A percentile compares a stretch with the other conserved stretches of the same genome.
These are phyloP conservation scores for Batillaria attramentaria DNA, from an alignment of 1,140 invertebrate genomes.

Conservation along the genomic window DNA sequence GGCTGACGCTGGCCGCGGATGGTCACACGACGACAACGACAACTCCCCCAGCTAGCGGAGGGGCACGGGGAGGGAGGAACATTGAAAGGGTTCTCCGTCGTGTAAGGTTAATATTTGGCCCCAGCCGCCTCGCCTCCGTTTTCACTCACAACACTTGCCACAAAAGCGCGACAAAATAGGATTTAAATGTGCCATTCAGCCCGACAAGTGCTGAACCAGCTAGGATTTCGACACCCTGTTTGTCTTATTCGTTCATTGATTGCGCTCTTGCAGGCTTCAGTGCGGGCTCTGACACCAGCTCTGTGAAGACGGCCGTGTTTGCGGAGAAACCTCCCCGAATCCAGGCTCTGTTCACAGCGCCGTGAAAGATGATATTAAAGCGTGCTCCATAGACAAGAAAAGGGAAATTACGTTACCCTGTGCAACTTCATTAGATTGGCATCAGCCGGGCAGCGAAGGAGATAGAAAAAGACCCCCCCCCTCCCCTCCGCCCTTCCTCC, in stretches of 20 bases:
- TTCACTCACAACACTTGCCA: slow-evolving; percentile 24
- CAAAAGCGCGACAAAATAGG: slow-evolving; percentile 30
- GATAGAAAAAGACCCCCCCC: not conserved
- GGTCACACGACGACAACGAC: slow-evolving; percentile 18
- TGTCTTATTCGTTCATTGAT: slow-evolving; percentile 32
- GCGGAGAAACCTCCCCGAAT: slow-evolving; percentile 7
- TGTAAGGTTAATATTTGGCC: slow-evolving; percentile 27
- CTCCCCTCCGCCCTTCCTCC: not conserved
- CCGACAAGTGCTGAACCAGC: slow-evolving; percentile 22
- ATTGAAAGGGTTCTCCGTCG: not conserved
- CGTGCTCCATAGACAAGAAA: slow-evolving; percentile 22
- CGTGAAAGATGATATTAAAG: slow-evolving; percentile 25
- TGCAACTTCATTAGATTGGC: slow-evolving; percentile 30
- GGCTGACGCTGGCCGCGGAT: not conserved
- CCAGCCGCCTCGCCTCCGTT: slow-evolving; percentile 3
- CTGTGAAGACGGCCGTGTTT: slow-evolving; percentile 15
- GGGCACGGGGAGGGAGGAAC: not conserved
- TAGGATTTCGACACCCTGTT: slow-evolving; percentile 16
- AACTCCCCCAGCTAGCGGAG: not conserved
- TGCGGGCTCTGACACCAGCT: no score
- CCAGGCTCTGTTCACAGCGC: not conserved
- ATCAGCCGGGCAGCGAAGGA: slow-evolving; percentile 6
- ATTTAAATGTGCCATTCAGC: slow-evolving; percentile 31
- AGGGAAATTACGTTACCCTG: slow-evolving; percentile 28
- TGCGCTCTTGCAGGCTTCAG: no score